These are phyloP conservation scores for Eupeodes corollae DNA, from an alignment of 1,140 invertebrate genomes.

Conservation along the genomic window DNA sequence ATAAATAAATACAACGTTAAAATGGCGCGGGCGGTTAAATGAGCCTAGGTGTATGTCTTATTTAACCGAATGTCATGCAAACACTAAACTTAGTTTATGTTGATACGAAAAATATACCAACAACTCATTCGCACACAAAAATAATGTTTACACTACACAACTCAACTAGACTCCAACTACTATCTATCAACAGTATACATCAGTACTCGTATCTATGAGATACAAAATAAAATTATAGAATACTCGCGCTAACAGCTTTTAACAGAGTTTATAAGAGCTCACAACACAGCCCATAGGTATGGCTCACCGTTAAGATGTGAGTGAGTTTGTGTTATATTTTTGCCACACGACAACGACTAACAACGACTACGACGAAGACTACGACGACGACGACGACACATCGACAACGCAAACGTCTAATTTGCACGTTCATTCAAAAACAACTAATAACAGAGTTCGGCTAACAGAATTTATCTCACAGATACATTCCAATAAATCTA, in stretches of 20 bases:
- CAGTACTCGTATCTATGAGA: too few relatives aligned
- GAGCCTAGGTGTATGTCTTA: not conserved
- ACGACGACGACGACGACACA: conserved; percentile 13
- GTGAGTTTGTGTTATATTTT: too few relatives aligned
- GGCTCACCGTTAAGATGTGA: too few relatives aligned
- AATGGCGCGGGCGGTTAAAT: not conserved
- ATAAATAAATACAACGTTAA: too few relatives aligned
- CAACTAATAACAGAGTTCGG: conserved; percentile 12
- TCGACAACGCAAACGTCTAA: conserved; percentile 24
- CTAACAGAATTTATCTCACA: conserved; percentile 8
- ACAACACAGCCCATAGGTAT: too few relatives aligned
- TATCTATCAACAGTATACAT: too few relatives aligned
- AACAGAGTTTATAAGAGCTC: too few relatives aligned
- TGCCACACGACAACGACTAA: too few relatives aligned
- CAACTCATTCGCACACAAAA: not conserved
- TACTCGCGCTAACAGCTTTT: too few relatives aligned
- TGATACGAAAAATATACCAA: not conserved
- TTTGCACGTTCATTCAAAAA: conserved; percentile 37
- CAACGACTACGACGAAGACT: conserved; percentile 11
- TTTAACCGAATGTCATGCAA: conserved; percentile 10
- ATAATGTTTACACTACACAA: too few relatives aligned
- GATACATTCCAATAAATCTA: conserved; percentile 24
- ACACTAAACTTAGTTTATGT: conserved; percentile 5
- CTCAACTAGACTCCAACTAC: too few relatives aligned
- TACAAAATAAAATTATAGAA: too few relatives aligned